Conservation (phyloP, 2,113 vertebrate genomes). For the Phoxinus phoxinus region DNA sequence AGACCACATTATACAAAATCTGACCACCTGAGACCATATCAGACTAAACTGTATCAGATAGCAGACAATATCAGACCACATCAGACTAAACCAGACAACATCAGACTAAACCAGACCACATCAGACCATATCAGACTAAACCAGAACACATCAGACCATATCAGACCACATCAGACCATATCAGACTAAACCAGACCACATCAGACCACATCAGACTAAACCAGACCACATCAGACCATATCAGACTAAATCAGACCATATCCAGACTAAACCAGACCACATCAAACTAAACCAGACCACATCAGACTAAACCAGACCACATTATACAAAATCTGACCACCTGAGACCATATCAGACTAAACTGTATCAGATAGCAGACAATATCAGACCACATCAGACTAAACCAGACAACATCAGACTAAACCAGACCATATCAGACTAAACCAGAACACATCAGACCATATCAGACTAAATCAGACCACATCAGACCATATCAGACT, state of each 20-base stretch:
- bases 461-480: neutral
- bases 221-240: too few species aligned
- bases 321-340: too few species aligned
- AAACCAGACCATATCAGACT: neutral
- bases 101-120: neutral
- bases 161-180: too few species aligned
- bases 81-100: neutral
- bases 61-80: too few species aligned
- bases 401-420: neutral
- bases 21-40: too few species aligned
- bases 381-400: neutral
- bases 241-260: neutral
- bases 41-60: too few species aligned
- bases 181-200: neutral
- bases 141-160: too few species aligned
- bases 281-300: too few species aligned
- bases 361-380: too few species aligned
- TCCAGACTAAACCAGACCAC: too few species aligned
- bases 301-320: neutral
- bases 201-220: neutral
- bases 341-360: neutral
- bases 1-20: neutral
- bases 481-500: neutral
- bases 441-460: neutral
- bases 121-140: neutral